Conservation (phyloP, 2,888 invertebrate genomes). For the Globia sparganii region DNA sequence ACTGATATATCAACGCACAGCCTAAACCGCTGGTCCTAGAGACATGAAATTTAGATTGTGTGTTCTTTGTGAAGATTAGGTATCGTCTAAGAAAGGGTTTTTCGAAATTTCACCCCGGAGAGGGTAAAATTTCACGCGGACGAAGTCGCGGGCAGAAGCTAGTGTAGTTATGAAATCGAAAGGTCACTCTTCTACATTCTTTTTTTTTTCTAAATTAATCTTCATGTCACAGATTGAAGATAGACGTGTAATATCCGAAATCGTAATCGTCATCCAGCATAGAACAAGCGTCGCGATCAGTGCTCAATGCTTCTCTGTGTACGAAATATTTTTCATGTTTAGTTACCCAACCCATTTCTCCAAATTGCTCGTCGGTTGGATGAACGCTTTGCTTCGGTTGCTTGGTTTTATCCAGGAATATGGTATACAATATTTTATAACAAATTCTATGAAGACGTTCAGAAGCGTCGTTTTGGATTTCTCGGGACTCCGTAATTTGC, state of each 20-base stretch:
- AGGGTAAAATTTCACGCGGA: too few species aligned
- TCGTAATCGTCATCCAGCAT: too few species aligned
- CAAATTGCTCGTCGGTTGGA: neutral
- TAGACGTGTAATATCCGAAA: neutral
- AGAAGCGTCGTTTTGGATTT: conserved; percentile 41
- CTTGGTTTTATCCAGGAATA: neutral
- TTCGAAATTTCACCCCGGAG: too few species aligned
- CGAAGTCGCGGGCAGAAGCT: too few species aligned
- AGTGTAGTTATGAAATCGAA: too few species aligned
- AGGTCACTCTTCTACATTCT: too few species aligned
- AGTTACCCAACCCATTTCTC: neutral
- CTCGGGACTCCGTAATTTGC: conserved; percentile 51
- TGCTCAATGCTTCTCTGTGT: neutral
- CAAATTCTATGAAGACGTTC: conserved; percentile 15
- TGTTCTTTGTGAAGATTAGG: too few species aligned
- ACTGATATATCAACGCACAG: too few species aligned
- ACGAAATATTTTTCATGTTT: neutral
- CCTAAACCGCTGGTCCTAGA: too few species aligned
- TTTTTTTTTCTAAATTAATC: conserved; percentile 7
- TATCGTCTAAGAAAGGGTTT: too few species aligned
- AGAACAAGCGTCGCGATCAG: neutral
- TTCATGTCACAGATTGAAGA: neutral
- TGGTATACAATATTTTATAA: neutral
- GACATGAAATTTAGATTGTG: too few species aligned
- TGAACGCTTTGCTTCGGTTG: conserved; percentile 2